Evolutionary conservation across 1,140 invertebrate genomes (phyloP).

Genomic region (Hermetia illucens): DNA sequence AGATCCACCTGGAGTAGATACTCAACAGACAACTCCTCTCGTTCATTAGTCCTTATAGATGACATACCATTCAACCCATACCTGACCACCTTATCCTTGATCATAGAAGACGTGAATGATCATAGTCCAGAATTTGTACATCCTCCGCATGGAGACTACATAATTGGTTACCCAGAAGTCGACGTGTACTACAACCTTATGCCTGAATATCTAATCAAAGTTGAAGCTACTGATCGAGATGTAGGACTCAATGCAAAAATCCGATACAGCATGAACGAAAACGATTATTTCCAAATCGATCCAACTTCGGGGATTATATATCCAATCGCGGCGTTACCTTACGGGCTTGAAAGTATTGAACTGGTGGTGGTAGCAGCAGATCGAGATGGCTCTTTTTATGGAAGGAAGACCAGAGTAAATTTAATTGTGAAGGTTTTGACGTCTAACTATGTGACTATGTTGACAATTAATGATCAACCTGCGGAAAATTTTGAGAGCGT

Average conservation of each 20-base stretch:
- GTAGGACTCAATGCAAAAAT: conserved; percentile 8
- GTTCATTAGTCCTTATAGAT: conserved; percentile 1
- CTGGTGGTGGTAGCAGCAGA: conserved; percentile 11
- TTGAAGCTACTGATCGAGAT: conserved; percentile 6
- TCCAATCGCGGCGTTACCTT: not conserved
- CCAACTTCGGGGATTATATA: conserved; percentile 5
- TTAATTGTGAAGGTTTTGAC: conserved; percentile 9
- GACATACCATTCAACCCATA: conserved; percentile 2
- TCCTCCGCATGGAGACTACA: not conserved
- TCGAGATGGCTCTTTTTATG: conserved; percentile 7
- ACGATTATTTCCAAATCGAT: conserved; percentile 7
- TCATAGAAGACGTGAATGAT: conserved; percentile 9
- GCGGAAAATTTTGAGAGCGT: conserved; percentile 2
- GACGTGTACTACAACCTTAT: conserved; percentile 1
- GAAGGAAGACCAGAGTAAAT: conserved; percentile 1
- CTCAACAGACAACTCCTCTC: not conserved
- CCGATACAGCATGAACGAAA: conserved; percentile 4
- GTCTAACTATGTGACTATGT: conserved; percentile 7
- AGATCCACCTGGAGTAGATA: not conserved
- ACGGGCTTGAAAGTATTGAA: conserved; percentile 1
- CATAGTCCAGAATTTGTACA: conserved; percentile 6
- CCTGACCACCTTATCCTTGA: conserved; percentile 2
- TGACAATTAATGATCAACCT: conserved; percentile 3
- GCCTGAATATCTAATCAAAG: conserved; percentile 6
- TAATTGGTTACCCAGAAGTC: conserved; percentile 7